A percentile compares a stretch with the other conserved stretches of the same genome.
These are phyloP conservation scores for Pseudotriccus pelzelni DNA, from an alignment of 2,797 vertebrate genomes.

Conservation along the genomic window DNA sequence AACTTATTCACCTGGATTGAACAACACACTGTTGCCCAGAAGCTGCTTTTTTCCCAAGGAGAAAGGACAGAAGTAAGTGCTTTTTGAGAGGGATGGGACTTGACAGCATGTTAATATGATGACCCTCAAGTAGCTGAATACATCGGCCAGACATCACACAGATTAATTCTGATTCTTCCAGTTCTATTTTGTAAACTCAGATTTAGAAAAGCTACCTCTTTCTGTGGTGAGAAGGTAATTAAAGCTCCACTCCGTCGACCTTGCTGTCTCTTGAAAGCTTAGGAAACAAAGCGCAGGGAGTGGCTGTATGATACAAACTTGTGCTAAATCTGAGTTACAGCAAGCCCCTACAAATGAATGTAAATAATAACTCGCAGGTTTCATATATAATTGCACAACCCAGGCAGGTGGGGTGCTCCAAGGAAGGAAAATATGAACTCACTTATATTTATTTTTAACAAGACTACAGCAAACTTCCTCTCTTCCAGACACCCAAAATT, in stretches of 20 bases:
- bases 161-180: constrained; percentile 34
- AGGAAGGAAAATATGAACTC: not conserved
- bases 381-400: not conserved
- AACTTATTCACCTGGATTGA: not conserved
- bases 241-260: constrained; percentile 56
- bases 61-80: not conserved
- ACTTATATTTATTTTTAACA: not conserved
- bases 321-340: not conserved
- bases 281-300: constrained; percentile 59
- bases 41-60: not conserved
- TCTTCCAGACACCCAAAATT: not conserved
- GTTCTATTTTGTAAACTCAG: constrained; percentile 14
- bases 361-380: not conserved
- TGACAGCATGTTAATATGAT: not conserved
- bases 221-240: constrained; percentile 44
- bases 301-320: not conserved
- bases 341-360: not conserved
- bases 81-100: not conserved
- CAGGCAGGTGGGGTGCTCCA: not conserved
- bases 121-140: constrained; percentile 18
- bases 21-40: not conserved
- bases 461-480: not conserved
- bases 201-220: constrained; percentile 32
- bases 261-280: constrained; percentile 35
- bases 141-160: not conserved